A percentile compares a stretch with the other conserved stretches of the same genome.
These are phyloP conservation scores for Drosophila nigritarsus DNA, from an alignment of 2,888 invertebrate species.

Conservation along the genomic window DNA sequence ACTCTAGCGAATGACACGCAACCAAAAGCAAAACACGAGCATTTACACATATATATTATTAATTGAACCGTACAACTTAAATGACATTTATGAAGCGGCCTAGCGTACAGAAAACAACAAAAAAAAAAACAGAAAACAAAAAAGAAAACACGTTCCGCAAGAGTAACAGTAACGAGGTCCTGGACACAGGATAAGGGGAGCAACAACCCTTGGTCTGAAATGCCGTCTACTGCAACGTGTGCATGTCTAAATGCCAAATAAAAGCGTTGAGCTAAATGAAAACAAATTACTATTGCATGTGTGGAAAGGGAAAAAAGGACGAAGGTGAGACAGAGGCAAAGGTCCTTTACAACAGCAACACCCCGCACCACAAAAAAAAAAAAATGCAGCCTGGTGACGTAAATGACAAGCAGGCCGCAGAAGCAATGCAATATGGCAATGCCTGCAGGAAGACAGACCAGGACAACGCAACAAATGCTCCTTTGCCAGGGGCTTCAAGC, in stretches of 20 bases:
- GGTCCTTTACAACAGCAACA: neutral
- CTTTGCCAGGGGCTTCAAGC: slow-evolving; percentile 1
- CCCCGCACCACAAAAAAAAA: neutral
- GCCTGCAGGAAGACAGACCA: slow-evolving; percentile 28
- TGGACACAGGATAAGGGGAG: slow-evolving; percentile 9
- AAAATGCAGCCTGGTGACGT: slow-evolving; percentile 23
- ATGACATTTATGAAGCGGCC: slow-evolving; percentile 76
- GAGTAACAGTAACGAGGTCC: slow-evolving; percentile 41
- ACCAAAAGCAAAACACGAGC: slow-evolving; percentile 23
- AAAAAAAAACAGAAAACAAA: neutral
- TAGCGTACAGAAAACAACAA: slow-evolving; percentile 9
- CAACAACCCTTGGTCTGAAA: slow-evolving; percentile 61
- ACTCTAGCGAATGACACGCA: slow-evolving; percentile 33
- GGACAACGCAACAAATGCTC: slow-evolving; percentile 13
- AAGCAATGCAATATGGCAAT: slow-evolving; percentile 62
- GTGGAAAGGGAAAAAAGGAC: slow-evolving; percentile 21
- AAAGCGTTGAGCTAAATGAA: slow-evolving; percentile 81
- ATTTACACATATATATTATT: slow-evolving; percentile 62
- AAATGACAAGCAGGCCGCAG: slow-evolving; percentile 16
- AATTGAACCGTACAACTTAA: slow-evolving; percentile 74
- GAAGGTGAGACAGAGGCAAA: slow-evolving; percentile 18
- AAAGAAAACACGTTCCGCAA: slow-evolving; percentile 38
- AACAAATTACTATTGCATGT: slow-evolving; percentile 81
- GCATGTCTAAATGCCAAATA: slow-evolving; percentile 78
- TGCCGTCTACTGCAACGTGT: slow-evolving; percentile 50